Evolutionary conservation across 2,797 vertebrate species (phyloP).

Genomic region (Lagorchestes hirsutus): DNA sequence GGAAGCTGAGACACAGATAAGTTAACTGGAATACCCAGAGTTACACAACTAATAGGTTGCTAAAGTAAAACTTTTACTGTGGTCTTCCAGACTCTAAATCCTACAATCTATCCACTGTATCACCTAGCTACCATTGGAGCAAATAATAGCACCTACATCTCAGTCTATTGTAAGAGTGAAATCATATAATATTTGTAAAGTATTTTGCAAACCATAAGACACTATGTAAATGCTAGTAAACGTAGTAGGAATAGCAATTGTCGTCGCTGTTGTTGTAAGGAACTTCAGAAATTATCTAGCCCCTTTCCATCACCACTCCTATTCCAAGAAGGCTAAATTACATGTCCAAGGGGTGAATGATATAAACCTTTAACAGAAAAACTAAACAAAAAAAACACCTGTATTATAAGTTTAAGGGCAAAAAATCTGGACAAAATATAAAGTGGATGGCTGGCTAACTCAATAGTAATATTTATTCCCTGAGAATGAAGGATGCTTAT

Average conservation of each 20-base stretch:
- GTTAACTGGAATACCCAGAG: not conserved
- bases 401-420: slow-evolving; percentile 43
- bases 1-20: not conserved
- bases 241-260: no score
- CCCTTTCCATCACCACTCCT: not conserved
- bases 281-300: not conserved
- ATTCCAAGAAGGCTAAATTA: not conserved
- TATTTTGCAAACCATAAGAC: not conserved
- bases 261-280: not conserved
- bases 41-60: not conserved
- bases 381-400: not conserved
- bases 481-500: not conserved
- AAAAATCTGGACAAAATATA: slow-evolving; percentile 22
- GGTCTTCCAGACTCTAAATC: not conserved
- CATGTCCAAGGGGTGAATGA: slow-evolving; percentile 4
- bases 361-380: slow-evolving; percentile 5
- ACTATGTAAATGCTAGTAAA: not conserved
- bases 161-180: not conserved
- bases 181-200: not conserved
- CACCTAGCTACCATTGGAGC: not conserved
- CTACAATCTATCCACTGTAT: not conserved
- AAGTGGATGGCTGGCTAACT: not conserved
- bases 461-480: not conserved
- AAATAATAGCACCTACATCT: not conserved
- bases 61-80: not conserved